Base-by-base conservation (phyloP, 1,140 invertebrate species). In the Sitodiplosis mosellana region DNA sequence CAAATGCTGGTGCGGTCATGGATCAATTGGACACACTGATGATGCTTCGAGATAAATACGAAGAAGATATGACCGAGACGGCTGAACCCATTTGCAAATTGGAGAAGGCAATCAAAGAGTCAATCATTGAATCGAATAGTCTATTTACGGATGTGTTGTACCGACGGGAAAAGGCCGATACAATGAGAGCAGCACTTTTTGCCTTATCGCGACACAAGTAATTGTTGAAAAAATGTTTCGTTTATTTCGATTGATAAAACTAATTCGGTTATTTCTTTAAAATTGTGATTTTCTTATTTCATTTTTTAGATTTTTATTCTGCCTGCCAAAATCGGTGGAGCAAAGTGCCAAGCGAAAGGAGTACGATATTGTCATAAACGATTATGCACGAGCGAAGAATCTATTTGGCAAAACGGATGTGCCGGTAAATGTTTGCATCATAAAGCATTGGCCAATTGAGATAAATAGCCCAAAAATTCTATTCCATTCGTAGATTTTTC, bases 301-400 rank as follows among this genome's bases (percentile, higher is more conserved):
- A 90, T 86, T 60, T 27, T n/a, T 27, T 10, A 72, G 74, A 51
- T 98, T 98, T 66, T 74, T 99, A 0, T 97, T 99, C 62, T 92
- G 93, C 61, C 73, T 99, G 51, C 92, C 94, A 1, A 80, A 87
- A 33, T 85, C 83, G 46, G 96, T 99, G 47, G 89, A 97, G 53
- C 81, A 81, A 48, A 94, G 94, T 56, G 91, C 98, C 50, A 76
- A 83, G 54, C 84, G 86, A 58, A 90, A 87, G 43, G 94, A 99
- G 59, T 98, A 94, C 63, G 91, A 97, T 65, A 76, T 94, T 19
- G 88, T 98, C 18, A 93, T 99, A 46, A 99, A 95, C 63, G 95
- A 99, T 66, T 99, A 96, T 62, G 83, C 88, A 0, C 74, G 94
- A 58, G 94, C 92, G 4, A 93, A 92, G 59, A 91, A 93, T 61